A percentile compares a stretch with the other conserved stretches of the same genome.
Evolutionary conservation across 2,113 vertebrate genomes (phyloP).

Genomic region (Perca fluviatilis): DNA sequence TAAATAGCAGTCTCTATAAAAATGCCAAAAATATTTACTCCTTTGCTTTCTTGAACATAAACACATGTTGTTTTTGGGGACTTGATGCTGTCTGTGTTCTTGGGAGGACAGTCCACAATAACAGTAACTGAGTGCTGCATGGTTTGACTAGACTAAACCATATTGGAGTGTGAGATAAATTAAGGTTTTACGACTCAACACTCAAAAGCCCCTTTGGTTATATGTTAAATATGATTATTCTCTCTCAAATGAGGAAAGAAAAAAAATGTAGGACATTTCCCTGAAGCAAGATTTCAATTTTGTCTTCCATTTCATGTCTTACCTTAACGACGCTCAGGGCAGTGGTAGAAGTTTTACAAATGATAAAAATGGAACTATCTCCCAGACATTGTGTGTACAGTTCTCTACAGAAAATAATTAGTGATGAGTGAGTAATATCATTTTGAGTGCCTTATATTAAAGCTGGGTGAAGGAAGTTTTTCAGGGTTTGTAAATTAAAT

Average conservation of each 20-base stretch:
- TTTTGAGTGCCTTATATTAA: conserved; percentile 52
- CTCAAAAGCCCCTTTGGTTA: conserved; percentile 27
- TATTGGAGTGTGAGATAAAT: conserved; percentile 23
- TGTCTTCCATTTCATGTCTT: conserved; percentile 49
- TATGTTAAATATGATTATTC: conserved; percentile 56
- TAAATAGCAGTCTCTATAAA: not conserved
- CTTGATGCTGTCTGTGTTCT: not conserved
- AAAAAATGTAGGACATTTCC: conserved; percentile 51
- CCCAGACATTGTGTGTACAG: conserved; percentile 44
- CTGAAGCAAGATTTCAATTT: conserved; percentile 59
- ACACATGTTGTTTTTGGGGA: not conserved
- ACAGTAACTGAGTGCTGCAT: not conserved
- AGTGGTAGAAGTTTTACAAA: conserved; percentile 47
- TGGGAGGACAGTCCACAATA: not conserved
- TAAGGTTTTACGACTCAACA: conserved; percentile 21
- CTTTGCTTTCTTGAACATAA: not conserved
- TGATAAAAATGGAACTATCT: conserved; percentile 57
- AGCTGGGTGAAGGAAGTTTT: conserved; percentile 42
- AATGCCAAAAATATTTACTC: not conserved
- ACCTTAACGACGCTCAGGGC: conserved; percentile 59
- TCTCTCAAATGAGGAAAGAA: conserved; percentile 45
- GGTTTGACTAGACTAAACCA: not conserved
- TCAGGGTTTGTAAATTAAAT: conserved; percentile 60
- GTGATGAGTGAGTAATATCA: conserved; percentile 66
- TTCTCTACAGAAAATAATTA: conserved; percentile 63